Conservation (phyloP, 37 sponge, comb jelly and placozoan genomes). For the Mnemiopsis leidyi region DNA sequence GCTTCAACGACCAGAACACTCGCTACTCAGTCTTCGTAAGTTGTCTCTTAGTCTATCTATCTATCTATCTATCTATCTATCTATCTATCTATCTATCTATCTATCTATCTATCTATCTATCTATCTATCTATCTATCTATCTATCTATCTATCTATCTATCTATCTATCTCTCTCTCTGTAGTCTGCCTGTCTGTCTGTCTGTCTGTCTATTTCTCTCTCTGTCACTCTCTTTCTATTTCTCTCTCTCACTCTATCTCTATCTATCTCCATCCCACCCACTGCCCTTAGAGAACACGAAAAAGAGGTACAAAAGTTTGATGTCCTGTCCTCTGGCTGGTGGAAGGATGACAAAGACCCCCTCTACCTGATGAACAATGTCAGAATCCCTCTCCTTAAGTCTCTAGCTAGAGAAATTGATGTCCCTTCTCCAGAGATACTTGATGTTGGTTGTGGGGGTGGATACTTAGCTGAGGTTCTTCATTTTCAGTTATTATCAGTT, state of each 20-base stretch:
- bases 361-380: conserved; percentile 19
- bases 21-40: not conserved
- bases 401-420: not conserved
- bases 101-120: no score
- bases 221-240: no score
- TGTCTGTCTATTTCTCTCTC: no score
- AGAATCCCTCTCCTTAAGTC: conserved; percentile 10
- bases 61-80: no score
- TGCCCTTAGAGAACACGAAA: not conserved
- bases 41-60: no score
- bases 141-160: no score
- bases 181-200: no score
- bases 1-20: not conserved
- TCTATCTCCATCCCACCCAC: no score
- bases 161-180: no score
- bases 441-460: conserved; percentile 63
- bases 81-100: no score
- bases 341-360: conserved; percentile 60
- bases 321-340: conserved; percentile 28
- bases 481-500: not conserved
- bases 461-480: conserved; percentile 21
- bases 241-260: no score
- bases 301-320: conserved; percentile 48
- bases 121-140: no score
- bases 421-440: not conserved